Conservation (phyloP, 2,888 invertebrate genomes). For the Plebejus argus region DNA sequence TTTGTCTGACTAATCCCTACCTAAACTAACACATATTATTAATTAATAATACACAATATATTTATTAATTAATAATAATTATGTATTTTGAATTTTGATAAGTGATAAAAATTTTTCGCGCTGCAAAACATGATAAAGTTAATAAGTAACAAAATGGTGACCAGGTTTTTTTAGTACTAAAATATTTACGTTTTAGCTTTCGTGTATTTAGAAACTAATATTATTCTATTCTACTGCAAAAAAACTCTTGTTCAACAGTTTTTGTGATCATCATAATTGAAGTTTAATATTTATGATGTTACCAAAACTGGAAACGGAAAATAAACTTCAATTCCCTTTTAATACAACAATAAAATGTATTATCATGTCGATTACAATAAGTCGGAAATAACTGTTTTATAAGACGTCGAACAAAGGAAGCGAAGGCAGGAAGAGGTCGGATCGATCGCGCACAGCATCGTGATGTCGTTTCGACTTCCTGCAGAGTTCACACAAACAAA, state of each 20-base stretch:
- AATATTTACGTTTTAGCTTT: too few relatives aligned
- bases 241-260: background rate
- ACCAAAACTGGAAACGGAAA: background rate
- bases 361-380: background rate
- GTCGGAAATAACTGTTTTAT: slow-evolving; percentile 20
- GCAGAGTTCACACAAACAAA: slow-evolving; percentile 56
- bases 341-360: slow-evolving; percentile 22
- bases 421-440: slow-evolving; percentile 56
- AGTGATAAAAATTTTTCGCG: too few relatives aligned
- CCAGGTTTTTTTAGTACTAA: too few relatives aligned
- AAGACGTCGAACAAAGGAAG: slow-evolving; percentile 55
- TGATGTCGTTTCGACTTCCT: slow-evolving; percentile 66
- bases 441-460: slow-evolving; percentile 62
- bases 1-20: background rate
- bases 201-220: background rate
- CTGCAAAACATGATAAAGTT: background rate
- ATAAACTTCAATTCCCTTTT: background rate
- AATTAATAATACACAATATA: too few relatives aligned
- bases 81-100: too few relatives aligned
- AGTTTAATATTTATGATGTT: background rate
- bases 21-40: too few relatives aligned
- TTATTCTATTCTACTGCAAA: background rate
- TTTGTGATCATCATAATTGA: background rate
- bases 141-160: background rate
- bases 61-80: too few relatives aligned